phyloP scores from a whole-genome alignment of 2,888 invertebrate genomes.

The Andrena praecox region DNA sequence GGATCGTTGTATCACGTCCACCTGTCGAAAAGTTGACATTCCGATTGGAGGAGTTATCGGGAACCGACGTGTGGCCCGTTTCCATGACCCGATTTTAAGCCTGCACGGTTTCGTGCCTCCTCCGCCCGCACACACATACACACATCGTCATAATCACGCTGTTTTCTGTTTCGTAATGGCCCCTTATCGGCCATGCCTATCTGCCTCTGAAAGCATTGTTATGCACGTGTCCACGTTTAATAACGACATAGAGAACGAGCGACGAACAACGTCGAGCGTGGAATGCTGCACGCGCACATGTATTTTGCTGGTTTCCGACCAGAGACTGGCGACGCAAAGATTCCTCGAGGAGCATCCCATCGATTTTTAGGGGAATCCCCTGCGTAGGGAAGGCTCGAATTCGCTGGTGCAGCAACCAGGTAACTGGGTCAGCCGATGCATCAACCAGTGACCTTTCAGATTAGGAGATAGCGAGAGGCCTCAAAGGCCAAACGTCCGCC shows the following conservation, averaged over 20 bases:
- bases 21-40: constrained; percentile 58
- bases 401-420: constrained; percentile 37
- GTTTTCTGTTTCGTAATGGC: constrained; percentile 60
- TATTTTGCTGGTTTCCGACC: background rate
- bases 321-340: background rate
- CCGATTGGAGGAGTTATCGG: constrained; percentile 52
- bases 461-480: constrained; percentile 52
- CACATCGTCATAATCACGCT: constrained; percentile 27
- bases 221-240: constrained; percentile 13
- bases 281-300: background rate
- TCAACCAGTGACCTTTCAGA: constrained; percentile 62
- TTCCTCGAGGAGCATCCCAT: constrained; percentile 18
- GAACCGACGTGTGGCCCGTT: constrained; percentile 42
- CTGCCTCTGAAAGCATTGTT: constrained; percentile 29
- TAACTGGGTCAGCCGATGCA: constrained; percentile 66
- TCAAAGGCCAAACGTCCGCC: constrained; percentile 62
- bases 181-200: constrained; percentile 40
- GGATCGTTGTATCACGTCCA: constrained; percentile 27
- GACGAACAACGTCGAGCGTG: background rate
- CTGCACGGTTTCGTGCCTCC: constrained; percentile 42
- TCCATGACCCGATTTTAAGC: constrained; percentile 64
- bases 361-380: constrained; percentile 46
- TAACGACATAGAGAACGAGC: background rate
- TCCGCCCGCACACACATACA: background rate
- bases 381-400: constrained; percentile 48